Evolutionary conservation across 64 coral and sea anemone genomes (phyloP), one percentile per base, ranked within the genome.

Genomic region (Montipora sp.): DNA sequence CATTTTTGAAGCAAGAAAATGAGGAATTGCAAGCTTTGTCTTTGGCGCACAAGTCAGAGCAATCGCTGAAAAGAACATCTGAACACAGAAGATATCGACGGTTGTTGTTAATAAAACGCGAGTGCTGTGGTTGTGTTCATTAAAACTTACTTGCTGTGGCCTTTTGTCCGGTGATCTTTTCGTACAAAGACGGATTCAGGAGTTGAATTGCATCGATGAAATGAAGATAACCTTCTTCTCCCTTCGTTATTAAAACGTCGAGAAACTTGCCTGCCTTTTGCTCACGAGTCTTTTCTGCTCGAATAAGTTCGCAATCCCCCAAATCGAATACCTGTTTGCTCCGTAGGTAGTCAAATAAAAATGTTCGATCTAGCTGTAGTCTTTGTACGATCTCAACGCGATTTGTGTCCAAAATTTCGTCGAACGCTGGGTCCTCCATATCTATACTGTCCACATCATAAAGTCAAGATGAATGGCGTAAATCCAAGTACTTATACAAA

Each of bases 301-400:
- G 59, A 19, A 99, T 79, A 53, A 94, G 75, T 11, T 99, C 98
- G 60, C 92, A 96, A 20, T 99, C 98, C 10, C 86, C 95, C 0
- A 36, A 21, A 74, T 99, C 98, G 72, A 99, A 94, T 0, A 94
- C 87, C 8, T 21, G 55, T 75, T 99, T 99, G 70, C 94, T 96
- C 19, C 98, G 94, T 36, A 99, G 90, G 59, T 99, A 99, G 20
- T 99, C 98, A 47, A 99, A 99, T 3, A 99, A 45, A 58, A 99
- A 99, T 1, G 98, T 96, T 2, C 98, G 82, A 48, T 99, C 98
- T 48, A 96, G 82, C 75, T 99, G 94, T 11, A 99, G 27, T 27
- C 89, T 67, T 71, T 93, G 88, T n/a, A 99, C 89, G 47, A 99
- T 92, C 69, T 99, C 94, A 12, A 99, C 88, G 27, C 98, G 92